Percentiles rank a stretch among this genome's conserved stretches.
These are phyloP conservation scores for Trichoplusia ni DNA, from an alignment of 1,140 invertebrate species.

Conservation along the genomic window DNA sequence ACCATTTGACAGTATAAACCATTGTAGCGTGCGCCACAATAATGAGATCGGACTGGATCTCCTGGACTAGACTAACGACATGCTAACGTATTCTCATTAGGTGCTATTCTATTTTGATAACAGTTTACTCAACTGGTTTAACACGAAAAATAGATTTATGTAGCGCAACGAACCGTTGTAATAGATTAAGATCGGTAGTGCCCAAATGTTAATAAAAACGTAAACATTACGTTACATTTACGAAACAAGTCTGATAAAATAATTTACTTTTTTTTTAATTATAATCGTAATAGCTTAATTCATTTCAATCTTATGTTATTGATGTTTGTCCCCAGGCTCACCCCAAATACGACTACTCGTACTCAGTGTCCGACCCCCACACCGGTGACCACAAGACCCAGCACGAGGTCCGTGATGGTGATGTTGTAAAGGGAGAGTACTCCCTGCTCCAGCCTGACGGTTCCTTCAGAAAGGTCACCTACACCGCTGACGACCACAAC, in stretches of 20 bases:
- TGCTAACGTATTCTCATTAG: background rate
- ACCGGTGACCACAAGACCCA: conserved; percentile 81
- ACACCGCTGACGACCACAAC: conserved; percentile 87
- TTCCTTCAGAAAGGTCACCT: conserved; percentile 86
- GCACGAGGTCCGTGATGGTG: conserved; percentile 79
- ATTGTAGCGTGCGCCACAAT: conserved; percentile 21
- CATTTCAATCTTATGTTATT: too few species aligned
- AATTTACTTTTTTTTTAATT: too few species aligned
- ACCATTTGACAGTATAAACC: conserved; percentile 43
- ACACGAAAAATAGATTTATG: background rate
- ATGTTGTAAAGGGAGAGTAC: conserved; percentile 80
- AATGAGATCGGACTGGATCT: conserved; percentile 13
- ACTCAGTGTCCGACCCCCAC: conserved; percentile 79
- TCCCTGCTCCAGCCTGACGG: conserved; percentile 86
- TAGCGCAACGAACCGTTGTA: background rate
- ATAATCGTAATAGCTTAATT: too few species aligned
- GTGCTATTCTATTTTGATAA: background rate
- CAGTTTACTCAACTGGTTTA: background rate
- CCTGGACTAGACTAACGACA: background rate
- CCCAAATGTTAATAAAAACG: background rate
- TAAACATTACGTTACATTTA: background rate
- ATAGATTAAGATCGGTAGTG: background rate
- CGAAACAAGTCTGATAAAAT: too few species aligned
- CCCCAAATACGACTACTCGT: conserved; percentile 80
- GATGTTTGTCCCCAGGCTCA: conserved; percentile 62